These are phyloP conservation scores for Lycaena phlaeas DNA, from an alignment of 2,888 invertebrate genomes.

Conservation along the genomic window DNA sequence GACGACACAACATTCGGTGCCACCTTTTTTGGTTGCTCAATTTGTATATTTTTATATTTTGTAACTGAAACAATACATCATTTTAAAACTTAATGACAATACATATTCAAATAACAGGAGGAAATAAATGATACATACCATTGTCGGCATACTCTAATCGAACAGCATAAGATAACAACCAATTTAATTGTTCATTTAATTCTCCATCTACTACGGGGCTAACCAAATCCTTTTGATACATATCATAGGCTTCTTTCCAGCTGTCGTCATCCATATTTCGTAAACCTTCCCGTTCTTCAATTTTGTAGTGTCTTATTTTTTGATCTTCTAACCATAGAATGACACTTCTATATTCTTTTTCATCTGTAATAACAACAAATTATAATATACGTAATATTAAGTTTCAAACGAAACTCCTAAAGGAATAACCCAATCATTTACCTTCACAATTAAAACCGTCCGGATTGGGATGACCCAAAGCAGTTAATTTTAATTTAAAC, in stretches of 20 bases:
- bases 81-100: constrained; percentile 1
- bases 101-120: neutral
- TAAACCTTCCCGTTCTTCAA: constrained; percentile 84
- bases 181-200: constrained; percentile 82
- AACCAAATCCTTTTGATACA: constrained; percentile 82
- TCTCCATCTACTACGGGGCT: constrained; percentile 77
- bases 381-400: constrained; percentile 2
- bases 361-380: constrained; percentile 78
- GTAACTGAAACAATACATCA: constrained; percentile 56
- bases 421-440: constrained; percentile 32
- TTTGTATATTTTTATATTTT: constrained; percentile 78
- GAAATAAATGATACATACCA: constrained; percentile 64
- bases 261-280: constrained; percentile 76
- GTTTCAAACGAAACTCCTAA: neutral
- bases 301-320: constrained; percentile 89
- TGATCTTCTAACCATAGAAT: constrained; percentile 95
- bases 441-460: constrained; percentile 80
- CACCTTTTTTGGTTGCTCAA: constrained; percentile 73
- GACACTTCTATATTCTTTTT: constrained; percentile 83
- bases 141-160: constrained; percentile 88
- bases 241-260: constrained; percentile 81
- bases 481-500: constrained; percentile 83
- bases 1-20: constrained; percentile 83
- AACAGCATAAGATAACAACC: constrained; percentile 89
- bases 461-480: constrained; percentile 84